A percentile compares a stretch with the other conserved stretches of the same genome.
These are phyloP conservation scores for Piaya cayana DNA, from an alignment of 2,113 vertebrate genomes.

Conservation along the genomic window DNA sequence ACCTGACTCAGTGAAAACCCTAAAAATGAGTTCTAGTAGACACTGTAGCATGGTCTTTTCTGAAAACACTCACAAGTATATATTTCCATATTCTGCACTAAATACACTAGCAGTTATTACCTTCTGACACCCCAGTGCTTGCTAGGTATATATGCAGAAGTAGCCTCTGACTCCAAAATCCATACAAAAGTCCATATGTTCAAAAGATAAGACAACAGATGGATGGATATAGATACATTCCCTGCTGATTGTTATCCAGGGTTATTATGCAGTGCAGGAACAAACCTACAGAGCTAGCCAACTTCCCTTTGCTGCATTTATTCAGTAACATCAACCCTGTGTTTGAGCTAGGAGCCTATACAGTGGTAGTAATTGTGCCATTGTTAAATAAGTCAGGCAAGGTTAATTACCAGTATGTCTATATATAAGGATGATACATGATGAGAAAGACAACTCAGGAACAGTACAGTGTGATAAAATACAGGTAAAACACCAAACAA, in stretches of 20 bases:
- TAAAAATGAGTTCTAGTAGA: background rate
- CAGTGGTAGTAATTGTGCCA: background rate
- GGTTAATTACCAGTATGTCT: background rate
- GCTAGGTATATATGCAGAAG: background rate
- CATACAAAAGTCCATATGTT: too few relatives aligned
- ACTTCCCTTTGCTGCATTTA: background rate
- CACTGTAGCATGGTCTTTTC: background rate
- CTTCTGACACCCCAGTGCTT: background rate
- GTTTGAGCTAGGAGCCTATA: background rate
- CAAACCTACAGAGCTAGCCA: background rate
- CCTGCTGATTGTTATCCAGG: background rate
- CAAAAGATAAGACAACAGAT: background rate
- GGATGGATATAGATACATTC: background rate
- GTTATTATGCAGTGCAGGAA: background rate
- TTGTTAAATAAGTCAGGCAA: background rate
- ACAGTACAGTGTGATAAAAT: background rate
- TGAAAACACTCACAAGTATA: background rate
- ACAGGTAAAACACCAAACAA: background rate
- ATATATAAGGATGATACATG: background rate
- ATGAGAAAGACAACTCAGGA: background rate
- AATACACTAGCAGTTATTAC: background rate
- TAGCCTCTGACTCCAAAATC: background rate
- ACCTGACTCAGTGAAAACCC: background rate
- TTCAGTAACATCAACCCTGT: background rate
- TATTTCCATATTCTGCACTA: background rate